These are phyloP conservation scores for Synanthedon myopaeformis DNA, from an alignment of 2,888 invertebrate species.

Conservation along the genomic window DNA sequence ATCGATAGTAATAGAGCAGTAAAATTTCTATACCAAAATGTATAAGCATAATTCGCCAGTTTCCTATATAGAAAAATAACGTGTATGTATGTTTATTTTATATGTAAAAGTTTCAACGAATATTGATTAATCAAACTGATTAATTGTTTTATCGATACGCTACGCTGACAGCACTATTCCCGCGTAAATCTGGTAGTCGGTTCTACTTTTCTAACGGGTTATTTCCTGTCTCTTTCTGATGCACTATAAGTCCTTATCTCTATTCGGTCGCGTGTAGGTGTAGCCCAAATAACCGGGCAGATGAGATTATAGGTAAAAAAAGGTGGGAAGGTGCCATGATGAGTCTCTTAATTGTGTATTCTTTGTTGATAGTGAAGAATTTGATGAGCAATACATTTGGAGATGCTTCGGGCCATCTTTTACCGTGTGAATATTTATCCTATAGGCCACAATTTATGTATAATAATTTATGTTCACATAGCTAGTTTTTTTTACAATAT, in stretches of 20 bases:
- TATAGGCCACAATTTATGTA: too few relatives aligned
- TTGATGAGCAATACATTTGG: constrained; percentile 3
- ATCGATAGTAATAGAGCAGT: too few relatives aligned
- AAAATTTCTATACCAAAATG: too few relatives aligned
- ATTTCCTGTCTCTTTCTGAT: background rate
- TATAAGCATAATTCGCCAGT: too few relatives aligned
- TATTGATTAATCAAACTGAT: background rate
- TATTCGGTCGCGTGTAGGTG: background rate
- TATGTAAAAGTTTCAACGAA: too few relatives aligned
- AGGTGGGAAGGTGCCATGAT: background rate
- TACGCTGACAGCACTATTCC: constrained; percentile 2
- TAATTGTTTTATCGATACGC: background rate
- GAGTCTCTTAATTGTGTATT: constrained; percentile 33
- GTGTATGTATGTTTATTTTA: too few relatives aligned
- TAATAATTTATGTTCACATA: too few relatives aligned
- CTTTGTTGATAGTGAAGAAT: constrained; percentile 23
- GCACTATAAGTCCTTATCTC: background rate
- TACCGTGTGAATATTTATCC: background rate
- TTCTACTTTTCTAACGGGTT: constrained; percentile 6
- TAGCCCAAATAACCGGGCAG: background rate
- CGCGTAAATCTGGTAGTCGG: constrained; percentile 7
- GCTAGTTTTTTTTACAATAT: too few relatives aligned
- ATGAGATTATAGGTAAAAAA: background rate
- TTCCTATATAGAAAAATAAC: too few relatives aligned
- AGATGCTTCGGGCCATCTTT: background rate